Evolutionary conservation across 2,113 vertebrate species (phyloP).

Genomic region (Lophius piscatorius): DNA sequence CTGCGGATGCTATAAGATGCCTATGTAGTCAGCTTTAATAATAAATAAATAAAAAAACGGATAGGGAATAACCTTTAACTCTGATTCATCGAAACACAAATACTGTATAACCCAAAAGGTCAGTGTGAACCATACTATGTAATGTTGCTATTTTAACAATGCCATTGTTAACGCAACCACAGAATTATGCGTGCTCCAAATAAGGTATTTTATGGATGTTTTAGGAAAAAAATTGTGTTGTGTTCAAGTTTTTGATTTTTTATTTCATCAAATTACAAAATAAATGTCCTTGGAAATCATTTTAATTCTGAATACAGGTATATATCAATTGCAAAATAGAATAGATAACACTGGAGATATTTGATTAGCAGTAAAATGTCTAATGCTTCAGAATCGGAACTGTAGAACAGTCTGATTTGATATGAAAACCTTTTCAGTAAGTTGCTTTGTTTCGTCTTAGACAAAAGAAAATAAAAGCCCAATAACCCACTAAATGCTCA

Average conservation of each 20-base stretch:
- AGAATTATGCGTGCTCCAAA: too few species aligned
- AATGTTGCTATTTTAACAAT: slow-evolving; percentile 23
- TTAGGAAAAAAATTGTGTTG: too few species aligned
- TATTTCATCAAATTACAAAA: not conserved
- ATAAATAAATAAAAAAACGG: slow-evolving; percentile 63
- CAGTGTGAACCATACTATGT: slow-evolving; percentile 34
- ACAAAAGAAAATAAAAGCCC: slow-evolving; percentile 59
- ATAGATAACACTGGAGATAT: not conserved
- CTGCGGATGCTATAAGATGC: slow-evolving; percentile 50
- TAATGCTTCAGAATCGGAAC: too few species aligned
- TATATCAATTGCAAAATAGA: not conserved
- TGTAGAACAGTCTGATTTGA: too few species aligned
- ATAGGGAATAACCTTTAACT: slow-evolving; percentile 63
- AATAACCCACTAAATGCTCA: slow-evolving; percentile 68
- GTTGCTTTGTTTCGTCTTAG: slow-evolving; percentile 33
- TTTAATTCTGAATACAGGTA: not conserved
- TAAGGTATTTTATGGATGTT: not conserved
- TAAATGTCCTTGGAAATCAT: not conserved
- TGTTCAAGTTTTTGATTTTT: slow-evolving; percentile 16
- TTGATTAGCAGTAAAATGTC: not conserved
- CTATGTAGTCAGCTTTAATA: slow-evolving; percentile 64
- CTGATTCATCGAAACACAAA: slow-evolving; percentile 56
- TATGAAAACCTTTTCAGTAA: slow-evolving; percentile 45
- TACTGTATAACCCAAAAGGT: slow-evolving; percentile 50
- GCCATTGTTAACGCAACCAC: not conserved